phyloP scores from a whole-genome alignment of 2,888 invertebrate genomes.

The Heliconius cydno region DNA sequence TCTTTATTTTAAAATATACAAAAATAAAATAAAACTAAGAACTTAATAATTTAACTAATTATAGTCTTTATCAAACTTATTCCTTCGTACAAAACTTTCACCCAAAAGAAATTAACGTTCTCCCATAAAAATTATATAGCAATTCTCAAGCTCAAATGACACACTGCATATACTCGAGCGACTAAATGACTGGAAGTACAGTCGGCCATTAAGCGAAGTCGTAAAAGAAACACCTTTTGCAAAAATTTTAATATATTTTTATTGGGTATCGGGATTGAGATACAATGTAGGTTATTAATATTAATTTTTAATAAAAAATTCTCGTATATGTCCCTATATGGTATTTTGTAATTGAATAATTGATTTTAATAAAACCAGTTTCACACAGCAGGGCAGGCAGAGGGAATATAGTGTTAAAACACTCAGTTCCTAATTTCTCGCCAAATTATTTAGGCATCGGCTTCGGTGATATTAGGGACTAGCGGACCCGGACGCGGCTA shows the following conservation, averaged over 20 bases:
- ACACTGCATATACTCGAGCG: slow-evolving; percentile 75
- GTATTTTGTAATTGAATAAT: not conserved
- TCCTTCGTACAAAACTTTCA: slow-evolving; percentile 2
- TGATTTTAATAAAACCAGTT: not conserved
- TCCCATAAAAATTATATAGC: slow-evolving; percentile 18
- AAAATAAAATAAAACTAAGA: no score
- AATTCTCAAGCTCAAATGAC: slow-evolving; percentile 47
- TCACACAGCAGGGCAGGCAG: no score
- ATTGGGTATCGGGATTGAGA: slow-evolving; percentile 29
- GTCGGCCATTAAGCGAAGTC: slow-evolving; percentile 70
- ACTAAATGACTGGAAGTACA: slow-evolving; percentile 56
- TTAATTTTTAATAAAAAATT: slow-evolving; percentile 9
- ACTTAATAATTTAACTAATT: not conserved
- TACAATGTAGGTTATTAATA: slow-evolving; percentile 19
- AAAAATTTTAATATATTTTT: slow-evolving; percentile 38
- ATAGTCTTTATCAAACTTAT: not conserved
- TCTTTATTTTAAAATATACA: no score
- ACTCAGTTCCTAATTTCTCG: no score
- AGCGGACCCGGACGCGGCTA: no score
- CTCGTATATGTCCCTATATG: not conserved
- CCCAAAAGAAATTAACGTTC: slow-evolving; percentile 18
- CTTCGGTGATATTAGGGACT: no score
- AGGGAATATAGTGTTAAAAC: no score
- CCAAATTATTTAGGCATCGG: no score
- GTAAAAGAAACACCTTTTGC: slow-evolving; percentile 75